Evolutionary conservation across 37 sponge, comb jelly and placozoan genomes (phyloP).

Genomic region (Dysidea cf. avara): DNA sequence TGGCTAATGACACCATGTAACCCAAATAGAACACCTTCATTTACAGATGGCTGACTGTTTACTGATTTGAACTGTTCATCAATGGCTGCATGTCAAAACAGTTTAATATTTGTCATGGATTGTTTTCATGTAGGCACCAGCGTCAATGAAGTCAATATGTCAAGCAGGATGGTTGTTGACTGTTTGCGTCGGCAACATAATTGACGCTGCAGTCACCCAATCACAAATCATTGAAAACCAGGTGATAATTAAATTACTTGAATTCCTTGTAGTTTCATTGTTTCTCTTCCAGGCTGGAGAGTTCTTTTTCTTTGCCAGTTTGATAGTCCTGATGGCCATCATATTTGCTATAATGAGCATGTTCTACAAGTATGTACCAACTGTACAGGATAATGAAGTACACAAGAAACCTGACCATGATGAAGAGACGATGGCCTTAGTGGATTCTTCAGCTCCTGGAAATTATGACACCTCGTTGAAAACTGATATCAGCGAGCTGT

Average conservation of each 20-base stretch:
- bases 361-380: slow-evolving; percentile 75
- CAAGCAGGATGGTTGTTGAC: slow-evolving; percentile 93
- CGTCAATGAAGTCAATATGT: slow-evolving; percentile 93
- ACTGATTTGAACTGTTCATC: too few relatives aligned
- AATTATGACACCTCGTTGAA: neutral
- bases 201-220: slow-evolving; percentile 90
- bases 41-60: too few relatives aligned
- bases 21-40: too few relatives aligned
- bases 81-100: too few relatives aligned
- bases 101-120: too few relatives aligned
- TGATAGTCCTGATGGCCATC: slow-evolving; percentile 54
- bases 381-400: too few relatives aligned
- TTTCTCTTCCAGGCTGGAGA: slow-evolving; percentile 54
- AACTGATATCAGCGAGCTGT: neutral
- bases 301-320: slow-evolving; percentile 93
- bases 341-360: slow-evolving; percentile 85
- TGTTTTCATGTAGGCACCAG: slow-evolving; percentile 98
- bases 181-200: slow-evolving; percentile 91
- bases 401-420: too few relatives aligned
- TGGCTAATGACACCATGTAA: too few relatives aligned
- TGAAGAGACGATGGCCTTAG: too few relatives aligned
- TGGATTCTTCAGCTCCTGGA: too few relatives aligned
- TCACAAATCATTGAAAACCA: slow-evolving; percentile 63
- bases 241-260: slow-evolving; percentile 27
- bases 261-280: neutral